Evolutionary conservation across 2,797 vertebrate genomes (phyloP).

Genomic region (Fistularia commersonii): DNA sequence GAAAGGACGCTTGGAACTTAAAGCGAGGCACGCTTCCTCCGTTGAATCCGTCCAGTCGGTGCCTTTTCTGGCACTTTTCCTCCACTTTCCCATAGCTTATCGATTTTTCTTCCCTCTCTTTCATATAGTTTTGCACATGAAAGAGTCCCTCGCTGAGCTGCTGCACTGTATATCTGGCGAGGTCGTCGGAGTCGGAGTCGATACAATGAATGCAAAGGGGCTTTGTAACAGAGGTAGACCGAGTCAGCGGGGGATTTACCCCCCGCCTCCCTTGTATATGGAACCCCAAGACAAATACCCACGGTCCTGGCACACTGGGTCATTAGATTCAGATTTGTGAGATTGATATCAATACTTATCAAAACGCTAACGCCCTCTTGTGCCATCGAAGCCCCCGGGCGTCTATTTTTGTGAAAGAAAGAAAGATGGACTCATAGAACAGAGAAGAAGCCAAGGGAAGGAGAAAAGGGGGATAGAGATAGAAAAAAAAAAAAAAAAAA

Average conservation of each 20-base stretch:
- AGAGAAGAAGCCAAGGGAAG: conserved; percentile 25
- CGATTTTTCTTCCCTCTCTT: conserved; percentile 9
- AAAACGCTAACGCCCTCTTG: conserved; percentile 59
- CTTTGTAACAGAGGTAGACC: no score
- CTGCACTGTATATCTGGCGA: neutral
- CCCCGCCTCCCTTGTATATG: conserved; percentile 11
- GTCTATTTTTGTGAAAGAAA: conserved; percentile 37
- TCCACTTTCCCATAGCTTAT: conserved; percentile 12
- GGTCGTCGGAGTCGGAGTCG: neutral
- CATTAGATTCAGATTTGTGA: conserved; percentile 70
- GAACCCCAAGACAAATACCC: conserved; percentile 58
- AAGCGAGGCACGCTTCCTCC: conserved; percentile 21
- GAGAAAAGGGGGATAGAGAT: conserved; percentile 28
- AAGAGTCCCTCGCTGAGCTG: neutral
- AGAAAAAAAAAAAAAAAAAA: conserved; percentile 24
- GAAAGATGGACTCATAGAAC: conserved; percentile 34
- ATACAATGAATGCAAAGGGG: conserved; percentile 21
- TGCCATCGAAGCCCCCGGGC: conserved; percentile 47
- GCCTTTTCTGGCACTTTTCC: neutral
- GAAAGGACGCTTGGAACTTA: conserved; percentile 25
- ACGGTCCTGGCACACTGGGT: conserved; percentile 40
- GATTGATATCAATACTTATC: conserved; percentile 69
- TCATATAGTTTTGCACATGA: neutral
- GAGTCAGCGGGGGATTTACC: no score
- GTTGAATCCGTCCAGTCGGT: neutral